These are phyloP conservation scores for Panthera uncia DNA, from an alignment of 2,113 vertebrate species.

Conservation along the genomic window DNA sequence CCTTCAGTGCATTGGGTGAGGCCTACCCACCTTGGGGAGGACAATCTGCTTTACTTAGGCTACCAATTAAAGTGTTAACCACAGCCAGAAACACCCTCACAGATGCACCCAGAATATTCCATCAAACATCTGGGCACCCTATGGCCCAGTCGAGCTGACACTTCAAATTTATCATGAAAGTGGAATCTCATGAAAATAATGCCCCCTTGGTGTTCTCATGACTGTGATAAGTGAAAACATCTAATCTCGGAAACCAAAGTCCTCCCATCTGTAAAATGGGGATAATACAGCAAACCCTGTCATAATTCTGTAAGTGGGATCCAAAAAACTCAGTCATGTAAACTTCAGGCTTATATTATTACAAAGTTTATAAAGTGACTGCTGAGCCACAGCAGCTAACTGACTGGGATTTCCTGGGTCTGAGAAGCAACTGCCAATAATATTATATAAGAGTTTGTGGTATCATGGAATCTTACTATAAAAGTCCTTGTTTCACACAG, in stretches of 20 bases:
- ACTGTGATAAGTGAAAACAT: background rate
- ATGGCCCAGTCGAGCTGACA: background rate
- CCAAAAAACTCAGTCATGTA: background rate
- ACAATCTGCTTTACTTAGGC: background rate
- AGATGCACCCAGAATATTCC: background rate
- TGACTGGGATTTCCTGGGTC: background rate
- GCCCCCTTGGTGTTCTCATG: background rate
- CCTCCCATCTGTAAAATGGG: background rate
- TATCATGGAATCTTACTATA: background rate
- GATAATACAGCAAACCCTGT: background rate
- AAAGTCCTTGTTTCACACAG: background rate
- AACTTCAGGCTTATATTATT: background rate
- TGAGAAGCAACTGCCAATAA: background rate
- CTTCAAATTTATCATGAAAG: background rate
- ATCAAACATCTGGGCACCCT: background rate
- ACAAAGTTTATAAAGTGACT: background rate
- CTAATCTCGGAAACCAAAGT: background rate
- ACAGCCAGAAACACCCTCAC: background rate
- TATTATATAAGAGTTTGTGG: background rate
- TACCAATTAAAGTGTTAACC: background rate
- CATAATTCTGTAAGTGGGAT: background rate
- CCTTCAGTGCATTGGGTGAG: background rate
- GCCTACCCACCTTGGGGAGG: background rate
- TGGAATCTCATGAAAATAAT: background rate
- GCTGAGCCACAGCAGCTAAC: background rate